Conservation (phyloP, 1,140 invertebrate species). For the Sitobion miscanthi region DNA sequence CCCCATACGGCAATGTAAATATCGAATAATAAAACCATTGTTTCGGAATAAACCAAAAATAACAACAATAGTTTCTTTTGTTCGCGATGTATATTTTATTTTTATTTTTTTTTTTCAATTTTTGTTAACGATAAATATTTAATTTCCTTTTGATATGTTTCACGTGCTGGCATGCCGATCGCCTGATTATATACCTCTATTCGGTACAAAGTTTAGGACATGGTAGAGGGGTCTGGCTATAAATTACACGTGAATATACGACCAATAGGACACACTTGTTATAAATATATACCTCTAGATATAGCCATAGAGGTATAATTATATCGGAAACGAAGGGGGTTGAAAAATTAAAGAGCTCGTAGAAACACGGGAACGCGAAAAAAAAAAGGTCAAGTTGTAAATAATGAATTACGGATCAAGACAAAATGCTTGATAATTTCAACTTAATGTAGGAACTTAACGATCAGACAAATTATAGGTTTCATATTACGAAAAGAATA, state of each 20-base stretch:
- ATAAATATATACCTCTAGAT: not conserved
- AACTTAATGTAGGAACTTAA: not conserved
- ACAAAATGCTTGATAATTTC: slow-evolving; percentile 40
- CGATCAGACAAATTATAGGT: slow-evolving; percentile 43
- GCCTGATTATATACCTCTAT: not conserved
- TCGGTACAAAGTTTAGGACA: not conserved
- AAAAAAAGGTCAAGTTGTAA: slow-evolving; percentile 39
- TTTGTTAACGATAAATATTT: slow-evolving; percentile 38
- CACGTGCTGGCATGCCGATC: not conserved
- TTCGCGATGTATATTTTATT: not conserved
- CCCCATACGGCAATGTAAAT: not conserved
- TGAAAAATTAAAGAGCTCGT: slow-evolving; percentile 44
- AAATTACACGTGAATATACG: slow-evolving; percentile 18
- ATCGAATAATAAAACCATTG: not conserved
- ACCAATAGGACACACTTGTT: not conserved
- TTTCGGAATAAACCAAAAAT: slow-evolving; percentile 22
- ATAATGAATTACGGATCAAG: slow-evolving; percentile 43
- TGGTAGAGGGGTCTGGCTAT: not conserved
- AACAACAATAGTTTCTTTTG: slow-evolving; percentile 21
- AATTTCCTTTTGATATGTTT: slow-evolving; percentile 17
- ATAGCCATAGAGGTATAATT: not conserved
- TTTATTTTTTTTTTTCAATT: slow-evolving; percentile 2
- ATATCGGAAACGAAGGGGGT: slow-evolving; percentile 15
- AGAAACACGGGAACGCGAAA: slow-evolving; percentile 20
- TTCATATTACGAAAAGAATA: slow-evolving; percentile 4